Percentiles rank a stretch among this genome's conserved stretches.
phyloP scores from a whole-genome alignment of 2,888 invertebrate genomes.

The Kuschelorhynchus macadamiae region DNA sequence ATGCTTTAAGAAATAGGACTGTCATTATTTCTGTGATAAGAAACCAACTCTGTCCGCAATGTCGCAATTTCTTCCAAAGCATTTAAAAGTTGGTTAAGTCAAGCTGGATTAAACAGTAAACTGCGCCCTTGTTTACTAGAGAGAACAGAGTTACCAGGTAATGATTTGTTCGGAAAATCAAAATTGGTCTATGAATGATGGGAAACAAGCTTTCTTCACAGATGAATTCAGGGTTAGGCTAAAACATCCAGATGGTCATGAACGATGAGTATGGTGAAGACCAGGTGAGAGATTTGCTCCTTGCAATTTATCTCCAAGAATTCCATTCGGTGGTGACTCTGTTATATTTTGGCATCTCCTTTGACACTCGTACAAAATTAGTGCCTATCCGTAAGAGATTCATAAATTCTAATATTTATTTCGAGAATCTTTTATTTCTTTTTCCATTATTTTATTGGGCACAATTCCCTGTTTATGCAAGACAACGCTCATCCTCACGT shows the following conservation, averaged over 20 bases:
- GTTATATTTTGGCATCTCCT: conserved; percentile 9
- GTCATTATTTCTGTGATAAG: neutral
- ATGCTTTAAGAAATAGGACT: conserved; percentile 18
- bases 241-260: conserved; percentile 24
- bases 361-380: conserved; percentile 20
- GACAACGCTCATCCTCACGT: conserved; percentile 16
- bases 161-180: neutral
- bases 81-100: conserved; percentile 6
- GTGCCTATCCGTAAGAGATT: conserved; percentile 16
- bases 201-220: conserved; percentile 21
- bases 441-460: neutral
- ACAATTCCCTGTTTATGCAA: conserved; percentile 14
- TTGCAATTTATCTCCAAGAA: conserved; percentile 11
- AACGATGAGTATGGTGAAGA: conserved; percentile 18
- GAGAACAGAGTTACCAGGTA: conserved; percentile 17
- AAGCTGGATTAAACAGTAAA: conserved; percentile 6
- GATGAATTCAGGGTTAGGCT: conserved; percentile 17
- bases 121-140: conserved; percentile 15
- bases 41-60: conserved; percentile 2
- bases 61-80: conserved; percentile 4
- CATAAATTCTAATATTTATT: conserved; percentile 11
- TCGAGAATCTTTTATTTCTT: conserved; percentile 14
- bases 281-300: conserved; percentile 17
- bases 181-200: conserved; percentile 11
- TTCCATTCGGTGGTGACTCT: conserved; percentile 16